Evolutionary conservation across 2,113 vertebrate species (phyloP).

Genomic region (Dermatemys mawii): DNA sequence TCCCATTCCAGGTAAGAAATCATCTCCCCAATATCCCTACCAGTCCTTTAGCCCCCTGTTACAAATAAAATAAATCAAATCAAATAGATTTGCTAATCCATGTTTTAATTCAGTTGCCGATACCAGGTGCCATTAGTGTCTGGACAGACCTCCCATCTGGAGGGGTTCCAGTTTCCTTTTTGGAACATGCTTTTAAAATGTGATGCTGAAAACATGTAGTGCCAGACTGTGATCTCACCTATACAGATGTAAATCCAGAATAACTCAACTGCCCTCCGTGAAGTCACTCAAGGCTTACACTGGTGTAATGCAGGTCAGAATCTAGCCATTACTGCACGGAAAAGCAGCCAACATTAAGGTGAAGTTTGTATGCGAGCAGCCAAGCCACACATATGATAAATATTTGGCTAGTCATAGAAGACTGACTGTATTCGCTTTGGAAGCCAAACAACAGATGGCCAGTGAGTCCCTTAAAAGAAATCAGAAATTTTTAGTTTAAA

Average conservation of each 20-base stretch:
- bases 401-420: background rate
- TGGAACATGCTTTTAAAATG: background rate
- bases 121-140: background rate
- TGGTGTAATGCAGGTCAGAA: background rate
- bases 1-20: constrained; percentile 72
- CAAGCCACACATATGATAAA: background rate
- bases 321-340: background rate
- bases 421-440: background rate
- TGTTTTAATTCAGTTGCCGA: background rate
- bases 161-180: background rate
- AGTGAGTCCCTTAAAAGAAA: background rate
- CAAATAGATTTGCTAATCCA: background rate
- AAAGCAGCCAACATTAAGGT: background rate
- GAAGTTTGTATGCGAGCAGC: background rate
- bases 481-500: background rate
- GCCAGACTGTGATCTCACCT: background rate
- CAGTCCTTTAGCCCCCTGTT: constrained; percentile 30
- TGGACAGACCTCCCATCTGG: background rate
- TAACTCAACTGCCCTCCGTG: background rate
- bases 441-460: background rate
- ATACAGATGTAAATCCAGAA: background rate
- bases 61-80: background rate
- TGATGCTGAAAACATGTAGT: background rate
- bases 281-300: background rate
- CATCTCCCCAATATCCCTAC: background rate